Evolutionary conservation across 2,888 invertebrate species (phyloP).

Genomic region (Eurytoma californica): DNA sequence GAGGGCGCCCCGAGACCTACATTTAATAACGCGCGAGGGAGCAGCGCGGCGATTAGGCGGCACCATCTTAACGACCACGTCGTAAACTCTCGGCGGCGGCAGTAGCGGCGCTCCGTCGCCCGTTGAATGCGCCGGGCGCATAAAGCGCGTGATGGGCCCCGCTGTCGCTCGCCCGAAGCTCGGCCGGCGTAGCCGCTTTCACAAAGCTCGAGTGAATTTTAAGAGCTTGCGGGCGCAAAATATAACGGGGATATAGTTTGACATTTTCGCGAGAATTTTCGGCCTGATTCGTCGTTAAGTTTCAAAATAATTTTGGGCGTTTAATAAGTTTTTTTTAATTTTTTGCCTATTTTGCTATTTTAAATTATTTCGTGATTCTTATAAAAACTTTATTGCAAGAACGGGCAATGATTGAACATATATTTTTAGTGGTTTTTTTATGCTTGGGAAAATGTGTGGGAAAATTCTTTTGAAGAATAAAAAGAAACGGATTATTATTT

Average conservation of each 20-base stretch:
- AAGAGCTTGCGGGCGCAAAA: background rate
- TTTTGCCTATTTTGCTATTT: too few relatives aligned
- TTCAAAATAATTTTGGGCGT: too few relatives aligned
- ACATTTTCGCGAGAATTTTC: too few relatives aligned
- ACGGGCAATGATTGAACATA: too few relatives aligned
- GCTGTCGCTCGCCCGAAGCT: background rate
- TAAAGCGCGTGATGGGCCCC: background rate
- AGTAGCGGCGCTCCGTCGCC: constrained; percentile 9
- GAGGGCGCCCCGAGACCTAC: constrained; percentile 50
- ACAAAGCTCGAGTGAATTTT: background rate
- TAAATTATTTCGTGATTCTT: too few relatives aligned
- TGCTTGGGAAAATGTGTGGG: too few relatives aligned
- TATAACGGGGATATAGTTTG: background rate
- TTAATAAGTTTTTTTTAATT: too few relatives aligned
- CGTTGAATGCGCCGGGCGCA: constrained; percentile 6
- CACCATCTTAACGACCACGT: constrained; percentile 53
- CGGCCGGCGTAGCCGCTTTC: background rate
- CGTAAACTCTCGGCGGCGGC: constrained; percentile 56
- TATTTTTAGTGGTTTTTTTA: too few relatives aligned
- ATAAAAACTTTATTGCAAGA: too few relatives aligned
- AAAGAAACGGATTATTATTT: too few relatives aligned
- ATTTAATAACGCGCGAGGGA: constrained; percentile 59
- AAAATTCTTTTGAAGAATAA: too few relatives aligned
- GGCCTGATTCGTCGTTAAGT: too few relatives aligned
- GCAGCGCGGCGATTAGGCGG: constrained; percentile 59